phyloP scores from a whole-genome alignment of 2,797 vertebrate species.

The Poeciliopsis presidionis region DNA sequence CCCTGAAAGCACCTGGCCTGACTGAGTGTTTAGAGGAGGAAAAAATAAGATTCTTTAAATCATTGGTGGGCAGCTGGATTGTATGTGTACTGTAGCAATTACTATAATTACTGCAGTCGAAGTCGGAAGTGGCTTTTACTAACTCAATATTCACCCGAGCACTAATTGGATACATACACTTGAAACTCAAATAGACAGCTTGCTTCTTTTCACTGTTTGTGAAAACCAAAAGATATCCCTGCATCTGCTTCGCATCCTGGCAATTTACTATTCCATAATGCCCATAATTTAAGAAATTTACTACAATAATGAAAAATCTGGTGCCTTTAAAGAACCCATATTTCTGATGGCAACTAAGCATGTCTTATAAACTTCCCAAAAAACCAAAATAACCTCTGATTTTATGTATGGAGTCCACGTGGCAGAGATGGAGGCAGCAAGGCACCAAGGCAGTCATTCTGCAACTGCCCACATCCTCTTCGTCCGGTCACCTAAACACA shows the following conservation, averaged over 20 bases:
- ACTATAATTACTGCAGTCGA: constrained; percentile 41
- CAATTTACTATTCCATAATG: neutral
- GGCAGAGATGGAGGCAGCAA: constrained; percentile 50
- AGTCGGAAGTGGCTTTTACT: constrained; percentile 40
- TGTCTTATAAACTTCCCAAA: neutral
- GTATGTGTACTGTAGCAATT: constrained; percentile 45
- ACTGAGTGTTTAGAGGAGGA: constrained; percentile 50
- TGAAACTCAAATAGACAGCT: constrained; percentile 6
- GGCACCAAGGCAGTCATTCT: constrained; percentile 46
- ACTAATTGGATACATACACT: constrained; percentile 16
- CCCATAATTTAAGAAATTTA: neutral
- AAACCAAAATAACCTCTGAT: constrained; percentile 42
- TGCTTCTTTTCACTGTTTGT: constrained; percentile 3
- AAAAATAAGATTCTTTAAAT: constrained; percentile 50
- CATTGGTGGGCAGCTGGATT: constrained; percentile 44
- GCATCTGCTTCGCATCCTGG: neutral
- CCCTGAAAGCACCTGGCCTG: constrained; percentile 48
- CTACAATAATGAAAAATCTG: neutral
- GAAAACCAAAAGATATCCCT: constrained; percentile 4
- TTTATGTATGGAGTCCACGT: constrained; percentile 54
- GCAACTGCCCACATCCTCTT: constrained; percentile 69
- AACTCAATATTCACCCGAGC: constrained; percentile 36
- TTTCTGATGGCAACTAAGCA: neutral
- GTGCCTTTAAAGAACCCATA: neutral
- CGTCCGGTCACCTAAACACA: constrained; percentile 70